Evolutionary conservation across 2,113 vertebrate species (phyloP).

Genomic region (Glareola pratincola): DNA sequence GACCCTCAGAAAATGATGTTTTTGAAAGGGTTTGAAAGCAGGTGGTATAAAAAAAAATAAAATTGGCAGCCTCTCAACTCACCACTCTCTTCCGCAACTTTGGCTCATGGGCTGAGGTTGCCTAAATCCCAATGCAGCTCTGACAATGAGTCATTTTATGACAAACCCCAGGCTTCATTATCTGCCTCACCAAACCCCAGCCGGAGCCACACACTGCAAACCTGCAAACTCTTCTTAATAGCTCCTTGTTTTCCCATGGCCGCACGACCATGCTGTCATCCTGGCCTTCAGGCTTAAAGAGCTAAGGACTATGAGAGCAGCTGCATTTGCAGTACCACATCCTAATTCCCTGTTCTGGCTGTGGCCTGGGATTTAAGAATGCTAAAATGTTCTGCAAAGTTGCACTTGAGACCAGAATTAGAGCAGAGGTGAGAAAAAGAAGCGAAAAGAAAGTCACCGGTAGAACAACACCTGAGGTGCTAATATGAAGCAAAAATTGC

Average conservation of each 20-base stretch:
- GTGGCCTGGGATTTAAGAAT: not conserved
- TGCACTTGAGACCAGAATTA: not conserved
- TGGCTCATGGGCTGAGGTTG: constrained; percentile 22
- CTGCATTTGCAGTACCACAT: not conserved
- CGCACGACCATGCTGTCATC: not conserved
- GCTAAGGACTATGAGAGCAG: not conserved
- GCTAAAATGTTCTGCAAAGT: not conserved
- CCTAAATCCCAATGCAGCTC: not conserved
- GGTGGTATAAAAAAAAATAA: not conserved
- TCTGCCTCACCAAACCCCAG: constrained; percentile 50
- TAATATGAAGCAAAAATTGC: not conserved
- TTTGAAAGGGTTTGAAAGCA: not conserved
- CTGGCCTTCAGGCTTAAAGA: not conserved
- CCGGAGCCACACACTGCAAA: not conserved
- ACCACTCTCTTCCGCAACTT: not conserved
- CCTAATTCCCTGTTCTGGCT: not conserved
- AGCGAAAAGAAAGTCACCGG: not conserved
- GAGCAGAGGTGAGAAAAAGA: constrained; percentile 34
- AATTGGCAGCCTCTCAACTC: not conserved
- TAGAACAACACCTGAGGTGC: constrained; percentile 11
- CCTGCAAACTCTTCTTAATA: not conserved
- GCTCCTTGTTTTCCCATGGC: not conserved
- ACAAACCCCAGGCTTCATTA: constrained; percentile 53
- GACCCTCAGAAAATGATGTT: not conserved
- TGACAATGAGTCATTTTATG: constrained; percentile 49